A percentile compares a stretch with the other conserved stretches of the same genome.
phyloP scores from a whole-genome alignment of 2,797 vertebrate genomes.

The Sebastes glaucus region DNA sequence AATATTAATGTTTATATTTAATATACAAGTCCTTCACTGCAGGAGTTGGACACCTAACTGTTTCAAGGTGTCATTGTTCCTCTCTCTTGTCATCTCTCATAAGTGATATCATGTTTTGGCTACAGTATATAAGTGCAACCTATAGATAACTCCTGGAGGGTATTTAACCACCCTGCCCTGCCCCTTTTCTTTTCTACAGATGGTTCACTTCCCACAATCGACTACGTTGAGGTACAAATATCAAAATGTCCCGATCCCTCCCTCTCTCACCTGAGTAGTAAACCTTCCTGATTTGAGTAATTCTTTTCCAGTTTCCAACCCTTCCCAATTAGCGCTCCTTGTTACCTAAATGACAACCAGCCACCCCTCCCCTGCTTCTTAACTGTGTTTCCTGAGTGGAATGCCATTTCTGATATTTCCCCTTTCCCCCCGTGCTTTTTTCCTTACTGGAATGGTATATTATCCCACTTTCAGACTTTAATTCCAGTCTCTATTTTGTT shows the following conservation, averaged over 20 bases:
- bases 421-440: slow-evolving; percentile 61
- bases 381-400: slow-evolving; percentile 82
- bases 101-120: slow-evolving; percentile 33
- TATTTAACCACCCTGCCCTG: slow-evolving; percentile 83
- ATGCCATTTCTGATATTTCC: slow-evolving; percentile 76
- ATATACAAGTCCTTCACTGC: not conserved
- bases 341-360: slow-evolving; percentile 73
- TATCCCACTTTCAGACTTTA: slow-evolving; percentile 71
- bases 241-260: slow-evolving; percentile 77
- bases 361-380: slow-evolving; percentile 77
- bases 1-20: slow-evolving; percentile 15
- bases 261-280: slow-evolving; percentile 77
- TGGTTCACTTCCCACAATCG: slow-evolving; percentile 84
- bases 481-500: slow-evolving; percentile 67
- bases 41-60: not conserved
- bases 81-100: slow-evolving; percentile 25
- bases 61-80: slow-evolving; percentile 33
- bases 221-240: slow-evolving; percentile 86
- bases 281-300: slow-evolving; percentile 81
- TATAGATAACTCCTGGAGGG: slow-evolving; percentile 65
- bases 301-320: slow-evolving; percentile 76
- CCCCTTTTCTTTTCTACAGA: slow-evolving; percentile 87
- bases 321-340: slow-evolving; percentile 71
- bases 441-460: slow-evolving; percentile 79
- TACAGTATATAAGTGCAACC: slow-evolving; percentile 47